phyloP scores from a whole-genome alignment of 1,140 invertebrate species.

The Drosophila sechellia region DNA sequence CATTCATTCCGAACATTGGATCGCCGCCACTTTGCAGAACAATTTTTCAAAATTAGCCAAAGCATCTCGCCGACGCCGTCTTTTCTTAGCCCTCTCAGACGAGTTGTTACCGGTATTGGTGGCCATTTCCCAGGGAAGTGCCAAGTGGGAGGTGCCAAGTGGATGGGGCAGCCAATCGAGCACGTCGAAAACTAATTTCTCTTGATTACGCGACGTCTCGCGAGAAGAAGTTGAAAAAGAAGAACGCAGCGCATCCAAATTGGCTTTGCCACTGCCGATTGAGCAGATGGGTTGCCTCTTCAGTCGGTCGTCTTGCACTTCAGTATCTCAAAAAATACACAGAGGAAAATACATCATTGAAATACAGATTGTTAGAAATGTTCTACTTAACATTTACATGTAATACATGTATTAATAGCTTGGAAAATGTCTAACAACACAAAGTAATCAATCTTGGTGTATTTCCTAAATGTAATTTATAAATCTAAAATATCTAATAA shows the following conservation, averaged over 20 bases:
- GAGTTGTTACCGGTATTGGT: slow-evolving; percentile 34
- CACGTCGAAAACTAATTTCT: slow-evolving; percentile 84
- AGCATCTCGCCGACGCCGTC: slow-evolving; percentile 42
- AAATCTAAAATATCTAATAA: not conserved
- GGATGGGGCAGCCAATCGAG: slow-evolving; percentile 60
- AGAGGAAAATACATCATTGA: not conserved
- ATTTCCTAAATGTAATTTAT: not conserved
- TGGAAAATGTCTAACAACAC: no score
- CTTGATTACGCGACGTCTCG: slow-evolving; percentile 69
- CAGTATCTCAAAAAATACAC: slow-evolving; percentile 41
- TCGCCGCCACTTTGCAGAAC: slow-evolving; percentile 66
- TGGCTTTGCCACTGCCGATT: slow-evolving; percentile 57
- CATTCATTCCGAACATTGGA: slow-evolving; percentile 29
- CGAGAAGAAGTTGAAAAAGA: slow-evolving; percentile 1
- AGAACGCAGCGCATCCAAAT: slow-evolving; percentile 54
- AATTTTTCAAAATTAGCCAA: slow-evolving; percentile 82
- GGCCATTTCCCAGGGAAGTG: not conserved
- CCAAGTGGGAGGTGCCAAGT: slow-evolving; percentile 21
- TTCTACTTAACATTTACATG: no score
- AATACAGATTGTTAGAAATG: not conserved
- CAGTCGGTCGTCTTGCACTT: slow-evolving; percentile 36
- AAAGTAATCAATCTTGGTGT: not conserved
- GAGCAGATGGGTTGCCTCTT: not conserved
- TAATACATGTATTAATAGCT: no score
- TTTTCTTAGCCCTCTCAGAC: slow-evolving; percentile 27